Base-by-base conservation (phyloP, 2,113 vertebrate genomes). In the Amblyopsis rosae region DNA sequence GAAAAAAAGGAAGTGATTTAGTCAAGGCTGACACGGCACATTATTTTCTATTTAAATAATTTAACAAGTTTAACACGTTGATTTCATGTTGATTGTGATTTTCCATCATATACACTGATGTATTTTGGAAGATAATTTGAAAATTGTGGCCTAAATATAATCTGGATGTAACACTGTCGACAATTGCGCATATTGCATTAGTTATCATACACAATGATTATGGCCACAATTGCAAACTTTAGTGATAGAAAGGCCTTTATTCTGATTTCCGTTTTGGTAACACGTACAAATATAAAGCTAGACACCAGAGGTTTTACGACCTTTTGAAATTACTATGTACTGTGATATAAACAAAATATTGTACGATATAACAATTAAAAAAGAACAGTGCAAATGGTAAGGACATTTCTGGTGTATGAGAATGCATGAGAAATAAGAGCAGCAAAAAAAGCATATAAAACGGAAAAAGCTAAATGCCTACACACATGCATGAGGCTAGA, bases 221-320 rank as follows among this genome's bases (percentile, higher is more conserved):
- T 80, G 76, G 78, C 80, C 76, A 86, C 80, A 86, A 72, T 53
- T 86, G 56, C 68, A 72, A 79, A 16, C 69, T 89, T 88, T 88
- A 75, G 80, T 84, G 59, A 81, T 85, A 61, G 83, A 87, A 68
- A 64, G 66, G 77, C 73, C 70, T 93, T 93, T 92, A 92, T 91
- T 92, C 78, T 78, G 35, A 82, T 67, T 72, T 59, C 12, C 67
- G 19, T 65, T 67, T 79, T 65, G 12, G 50, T 51, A 83, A 87
- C 80, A 91, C 75, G 89, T 87, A 89, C 79, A 92, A 84, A 83
- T 65, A 83, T 73, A 72, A 83, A 33, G 68, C 67, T 57, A 73
- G 11, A 68, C 80, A 73, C 80, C 73, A 62, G 72, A 53, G 83
- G 60, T 73, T 85, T 71, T 19, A 58, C 32, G 47, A 47, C 62